Evolutionary conservation across 2,113 vertebrate species (phyloP).

Genomic region (Grammomys surdaster): DNA sequence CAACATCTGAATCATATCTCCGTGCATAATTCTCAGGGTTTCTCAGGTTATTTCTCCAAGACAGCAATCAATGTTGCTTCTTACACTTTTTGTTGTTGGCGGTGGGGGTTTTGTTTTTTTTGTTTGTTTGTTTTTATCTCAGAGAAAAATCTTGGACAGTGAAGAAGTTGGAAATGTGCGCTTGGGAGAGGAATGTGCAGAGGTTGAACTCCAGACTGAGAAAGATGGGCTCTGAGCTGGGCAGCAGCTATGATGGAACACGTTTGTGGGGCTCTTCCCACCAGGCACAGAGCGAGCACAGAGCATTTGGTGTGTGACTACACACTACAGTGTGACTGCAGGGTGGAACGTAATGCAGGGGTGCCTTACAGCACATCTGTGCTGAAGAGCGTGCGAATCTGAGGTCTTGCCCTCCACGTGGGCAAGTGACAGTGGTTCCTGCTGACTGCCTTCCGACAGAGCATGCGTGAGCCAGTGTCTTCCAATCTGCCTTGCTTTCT

Average conservation of each 20-base stretch:
- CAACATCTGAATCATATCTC: neutral
- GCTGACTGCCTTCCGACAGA: neutral
- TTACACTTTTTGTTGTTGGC: neutral
- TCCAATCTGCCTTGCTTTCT: neutral
- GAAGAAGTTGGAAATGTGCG: neutral
- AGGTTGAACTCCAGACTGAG: neutral
- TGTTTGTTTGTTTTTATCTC: neutral
- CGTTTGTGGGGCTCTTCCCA: neutral
- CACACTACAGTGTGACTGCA: neutral
- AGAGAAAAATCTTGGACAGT: neutral
- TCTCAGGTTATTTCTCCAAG: neutral
- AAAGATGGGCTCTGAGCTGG: neutral
- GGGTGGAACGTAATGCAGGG: neutral
- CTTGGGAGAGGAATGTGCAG: no score
- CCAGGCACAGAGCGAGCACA: neutral
- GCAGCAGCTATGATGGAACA: fast-evolving
- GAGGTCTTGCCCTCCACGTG: fast-evolving
- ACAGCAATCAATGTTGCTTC: neutral
- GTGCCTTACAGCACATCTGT: neutral
- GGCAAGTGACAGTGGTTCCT: neutral
- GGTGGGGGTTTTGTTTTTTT: no score
- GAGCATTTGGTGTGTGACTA: neutral
- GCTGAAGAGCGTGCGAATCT: neutral
- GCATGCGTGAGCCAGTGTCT: neutral
- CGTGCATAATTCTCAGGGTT: neutral